Conservation (phyloP, 2,888 invertebrate genomes). For the Tetanocera ferruginea region DNA sequence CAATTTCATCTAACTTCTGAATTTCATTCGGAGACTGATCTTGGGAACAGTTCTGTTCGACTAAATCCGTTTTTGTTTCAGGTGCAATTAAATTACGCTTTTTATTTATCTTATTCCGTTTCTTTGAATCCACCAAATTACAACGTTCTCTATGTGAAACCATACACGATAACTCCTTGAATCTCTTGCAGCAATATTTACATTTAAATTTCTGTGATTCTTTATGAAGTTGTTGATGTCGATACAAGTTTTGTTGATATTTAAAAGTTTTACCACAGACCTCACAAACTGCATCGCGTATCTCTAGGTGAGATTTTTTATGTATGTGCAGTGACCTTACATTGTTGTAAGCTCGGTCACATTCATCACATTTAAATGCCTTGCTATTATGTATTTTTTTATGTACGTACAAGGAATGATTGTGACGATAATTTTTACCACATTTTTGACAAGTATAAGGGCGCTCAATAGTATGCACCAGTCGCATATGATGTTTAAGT, state of each 20-base stretch:
- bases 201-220: background rate
- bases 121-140: too few species aligned
- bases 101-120: background rate
- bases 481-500: conserved; percentile 27
- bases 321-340: conserved; percentile 47
- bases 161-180: background rate
- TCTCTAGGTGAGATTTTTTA: conserved; percentile 47
- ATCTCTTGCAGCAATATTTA: background rate
- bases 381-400: conserved; percentile 31
- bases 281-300: conserved; percentile 48
- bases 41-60: too few species aligned
- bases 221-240: conserved; percentile 41
- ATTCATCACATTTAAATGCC: conserved; percentile 29
- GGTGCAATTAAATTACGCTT: too few species aligned
- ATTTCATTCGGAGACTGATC: too few species aligned
- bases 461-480: conserved; percentile 35
- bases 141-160: background rate
- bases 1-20: too few species aligned
- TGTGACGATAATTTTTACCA: conserved; percentile 25
- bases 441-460: conserved; percentile 32
- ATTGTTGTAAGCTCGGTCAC: conserved; percentile 43
- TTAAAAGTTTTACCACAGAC: conserved; percentile 50
- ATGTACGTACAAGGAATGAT: conserved; percentile 22
- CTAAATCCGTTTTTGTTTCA: too few species aligned
- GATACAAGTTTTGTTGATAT: conserved; percentile 46